Percentiles rank a stretch among this genome's conserved stretches.
Conservation (phyloP, 2,888 invertebrate genomes). For the Melitaea athalia region DNA sequence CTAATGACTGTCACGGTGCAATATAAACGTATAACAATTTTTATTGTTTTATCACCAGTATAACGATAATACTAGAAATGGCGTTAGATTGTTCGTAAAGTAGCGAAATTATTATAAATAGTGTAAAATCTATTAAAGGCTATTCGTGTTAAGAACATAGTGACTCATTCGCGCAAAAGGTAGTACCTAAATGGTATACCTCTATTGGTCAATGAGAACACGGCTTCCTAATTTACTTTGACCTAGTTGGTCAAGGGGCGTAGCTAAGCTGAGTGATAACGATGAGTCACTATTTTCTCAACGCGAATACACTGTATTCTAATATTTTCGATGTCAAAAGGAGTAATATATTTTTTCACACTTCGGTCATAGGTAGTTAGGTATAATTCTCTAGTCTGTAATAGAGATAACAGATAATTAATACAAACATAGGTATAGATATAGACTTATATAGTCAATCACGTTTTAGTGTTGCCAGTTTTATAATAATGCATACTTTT, state of each 20-base stretch:
- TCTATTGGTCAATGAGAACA: too few species aligned
- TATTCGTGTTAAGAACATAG: too few species aligned
- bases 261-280: too few species aligned
- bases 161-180: too few species aligned
- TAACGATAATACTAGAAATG: slow-evolving; percentile 13
- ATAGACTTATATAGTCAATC: not conserved
- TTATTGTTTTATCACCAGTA: not conserved
- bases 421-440: not conserved
- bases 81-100: not conserved
- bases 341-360: slow-evolving; percentile 10
- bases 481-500: not conserved
- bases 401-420: not conserved
- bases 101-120: not conserved
- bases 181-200: too few species aligned
- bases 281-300: too few species aligned
- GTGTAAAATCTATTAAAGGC: not conserved
- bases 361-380: not conserved
- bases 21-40: not conserved
- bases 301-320: too few species aligned
- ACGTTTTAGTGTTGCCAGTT: not conserved
- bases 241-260: too few species aligned
- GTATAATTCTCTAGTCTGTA: not conserved
- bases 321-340: not conserved
- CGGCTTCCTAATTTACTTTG: too few species aligned
- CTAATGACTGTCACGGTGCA: not conserved